Evolutionary conservation across 2,888 invertebrate species (phyloP).

Genomic region (Tipula helvola): DNA sequence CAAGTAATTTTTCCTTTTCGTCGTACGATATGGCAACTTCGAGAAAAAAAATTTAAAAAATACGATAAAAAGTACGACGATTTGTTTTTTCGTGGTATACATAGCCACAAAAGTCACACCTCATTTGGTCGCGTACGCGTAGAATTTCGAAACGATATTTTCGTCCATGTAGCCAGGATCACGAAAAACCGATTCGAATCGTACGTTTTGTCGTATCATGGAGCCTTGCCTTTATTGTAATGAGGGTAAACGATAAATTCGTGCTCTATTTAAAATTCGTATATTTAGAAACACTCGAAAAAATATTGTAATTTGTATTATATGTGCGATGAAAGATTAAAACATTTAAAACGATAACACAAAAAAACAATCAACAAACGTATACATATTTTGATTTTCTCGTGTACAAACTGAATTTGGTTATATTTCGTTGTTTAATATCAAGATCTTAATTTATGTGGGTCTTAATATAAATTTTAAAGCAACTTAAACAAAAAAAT

Average conservation of each 20-base stretch:
- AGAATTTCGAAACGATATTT: no score
- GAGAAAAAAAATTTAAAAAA: no score
- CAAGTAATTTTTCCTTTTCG: no score
- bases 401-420: neutral
- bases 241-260: neutral
- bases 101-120: no score
- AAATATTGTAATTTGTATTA: neutral
- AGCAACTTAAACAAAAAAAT: neutral
- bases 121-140: no score
- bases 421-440: neutral
- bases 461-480: neutral
- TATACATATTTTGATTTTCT: neutral
- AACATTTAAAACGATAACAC: neutral
- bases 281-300: neutral
- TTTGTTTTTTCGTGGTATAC: no score
- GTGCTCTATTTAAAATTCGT: neutral
- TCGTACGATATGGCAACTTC: no score
- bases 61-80: no score
- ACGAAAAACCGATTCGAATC: no score
- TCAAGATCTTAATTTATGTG: neutral
- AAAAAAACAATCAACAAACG: neutral
- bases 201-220: no score
- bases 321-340: neutral
- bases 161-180: no score
- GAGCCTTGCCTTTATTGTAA: no score